These are phyloP conservation scores for Caenorhabditis sp. DNA, from an alignment of 2,888 invertebrate species.

Conservation along the genomic window DNA sequence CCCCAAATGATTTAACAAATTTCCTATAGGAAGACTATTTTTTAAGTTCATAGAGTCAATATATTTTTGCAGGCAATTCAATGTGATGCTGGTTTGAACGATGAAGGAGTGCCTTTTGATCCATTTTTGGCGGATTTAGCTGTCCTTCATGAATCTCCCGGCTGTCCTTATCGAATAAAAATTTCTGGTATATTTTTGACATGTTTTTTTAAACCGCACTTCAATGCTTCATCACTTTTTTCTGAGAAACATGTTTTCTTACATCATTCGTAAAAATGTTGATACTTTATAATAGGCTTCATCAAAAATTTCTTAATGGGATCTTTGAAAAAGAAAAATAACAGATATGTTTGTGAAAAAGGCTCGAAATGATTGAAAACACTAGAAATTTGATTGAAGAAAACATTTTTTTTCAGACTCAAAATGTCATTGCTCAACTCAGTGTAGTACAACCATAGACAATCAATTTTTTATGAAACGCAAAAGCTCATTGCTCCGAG, in stretches of 20 bases:
- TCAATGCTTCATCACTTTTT: no score
- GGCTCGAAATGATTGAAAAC: no score
- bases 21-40: background rate
- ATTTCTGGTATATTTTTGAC: constrained; percentile 10
- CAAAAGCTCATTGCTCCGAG: constrained; percentile 37
- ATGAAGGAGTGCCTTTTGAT: constrained; percentile 38
- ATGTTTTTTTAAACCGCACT: no score
- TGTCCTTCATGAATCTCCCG: constrained; percentile 22
- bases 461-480: constrained; percentile 33
- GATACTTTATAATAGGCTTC: no score
- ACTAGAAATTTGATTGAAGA: background rate
- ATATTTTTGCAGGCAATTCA: constrained; percentile 28
- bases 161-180: constrained; percentile 22
- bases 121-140: constrained; percentile 40
- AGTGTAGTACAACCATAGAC: constrained; percentile 39
- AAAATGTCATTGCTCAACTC: constrained; percentile 25
- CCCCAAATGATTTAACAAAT: background rate
- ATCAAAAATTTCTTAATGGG: no score
- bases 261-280: no score
- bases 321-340: no score
- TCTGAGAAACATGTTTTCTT: no score
- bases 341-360: no score
- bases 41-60: background rate
- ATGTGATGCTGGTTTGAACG: constrained; percentile 27
- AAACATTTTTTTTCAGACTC: constrained; percentile 14